Conservation (phyloP, 2,888 invertebrate genomes). For the Eupelmus urozonus region DNA sequence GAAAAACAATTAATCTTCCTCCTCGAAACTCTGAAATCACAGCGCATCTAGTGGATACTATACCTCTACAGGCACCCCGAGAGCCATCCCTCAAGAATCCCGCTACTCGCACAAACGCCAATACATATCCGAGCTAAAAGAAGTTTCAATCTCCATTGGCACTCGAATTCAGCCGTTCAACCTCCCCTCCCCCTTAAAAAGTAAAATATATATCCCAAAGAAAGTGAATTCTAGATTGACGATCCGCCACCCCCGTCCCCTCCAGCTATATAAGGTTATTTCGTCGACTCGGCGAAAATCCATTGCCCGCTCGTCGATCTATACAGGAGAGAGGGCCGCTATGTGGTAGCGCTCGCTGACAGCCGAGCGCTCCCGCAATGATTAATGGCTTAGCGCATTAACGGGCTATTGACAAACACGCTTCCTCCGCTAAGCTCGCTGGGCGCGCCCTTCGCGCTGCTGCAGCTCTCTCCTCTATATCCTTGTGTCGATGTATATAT, state of each 20-base stretch:
- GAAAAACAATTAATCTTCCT: too few species aligned
- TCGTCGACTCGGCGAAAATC: conserved; percentile 61
- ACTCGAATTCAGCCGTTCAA: conserved; percentile 51
- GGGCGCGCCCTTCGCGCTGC: too few species aligned
- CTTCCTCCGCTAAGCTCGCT: conserved; percentile 67
- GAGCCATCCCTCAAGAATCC: too few species aligned
- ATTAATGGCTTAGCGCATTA: conserved; percentile 79
- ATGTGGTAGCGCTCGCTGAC: conserved; percentile 65
- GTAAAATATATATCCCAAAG: conserved; percentile 51
- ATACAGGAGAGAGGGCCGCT: background rate
- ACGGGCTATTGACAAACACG: conserved; percentile 78
- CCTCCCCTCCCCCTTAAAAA: conserved; percentile 27
- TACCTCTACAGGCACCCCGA: too few species aligned
- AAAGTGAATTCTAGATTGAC: conserved; percentile 59
- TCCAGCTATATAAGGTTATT: conserved; percentile 60
- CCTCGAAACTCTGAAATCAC: too few species aligned
- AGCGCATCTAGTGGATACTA: too few species aligned
- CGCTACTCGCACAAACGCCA: too few species aligned
- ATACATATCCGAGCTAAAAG: conserved; percentile 25
- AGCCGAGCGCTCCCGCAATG: conserved; percentile 74
- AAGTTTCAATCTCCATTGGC: conserved; percentile 54
- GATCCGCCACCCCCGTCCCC: background rate
- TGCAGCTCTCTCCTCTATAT: too few species aligned
- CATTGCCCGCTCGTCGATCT: conserved; percentile 41
- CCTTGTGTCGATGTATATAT: too few species aligned